Evolutionary conservation across 1,140 invertebrate species (phyloP).

Genomic region (Trachymyrmex septentrionalis): DNA sequence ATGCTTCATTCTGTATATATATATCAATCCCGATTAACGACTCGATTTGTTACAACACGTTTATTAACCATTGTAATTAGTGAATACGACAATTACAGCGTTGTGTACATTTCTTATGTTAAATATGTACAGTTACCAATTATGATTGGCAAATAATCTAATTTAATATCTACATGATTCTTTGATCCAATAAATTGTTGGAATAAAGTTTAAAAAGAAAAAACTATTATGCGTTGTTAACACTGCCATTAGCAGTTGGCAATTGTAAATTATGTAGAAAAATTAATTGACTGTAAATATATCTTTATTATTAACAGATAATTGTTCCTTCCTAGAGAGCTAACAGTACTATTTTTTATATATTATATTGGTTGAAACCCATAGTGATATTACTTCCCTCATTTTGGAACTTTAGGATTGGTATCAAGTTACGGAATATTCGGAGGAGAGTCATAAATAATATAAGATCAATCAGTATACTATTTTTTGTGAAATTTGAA

Average conservation of each 20-base stretch:
- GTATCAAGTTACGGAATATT: slow-evolving; percentile 44
- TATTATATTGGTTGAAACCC: slow-evolving; percentile 70
- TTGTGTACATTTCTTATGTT: slow-evolving; percentile 84
- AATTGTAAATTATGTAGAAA: slow-evolving; percentile 86
- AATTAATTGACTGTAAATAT: slow-evolving; percentile 85
- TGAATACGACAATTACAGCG: slow-evolving; percentile 82
- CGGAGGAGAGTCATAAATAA: slow-evolving; percentile 57
- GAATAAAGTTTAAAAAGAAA: slow-evolving; percentile 73
- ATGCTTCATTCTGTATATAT: slow-evolving; percentile 81
- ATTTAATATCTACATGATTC: slow-evolving; percentile 79
- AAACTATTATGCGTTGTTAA: slow-evolving; percentile 80
- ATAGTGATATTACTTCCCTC: slow-evolving; percentile 64
- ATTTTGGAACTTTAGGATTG: slow-evolving; percentile 54
- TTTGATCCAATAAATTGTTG: slow-evolving; percentile 73
- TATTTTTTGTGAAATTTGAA: slow-evolving; percentile 65
- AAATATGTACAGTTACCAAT: slow-evolving; percentile 86
- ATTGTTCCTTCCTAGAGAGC: slow-evolving; percentile 76
- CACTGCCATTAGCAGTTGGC: slow-evolving; percentile 84
- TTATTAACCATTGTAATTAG: slow-evolving; percentile 85
- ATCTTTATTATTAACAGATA: slow-evolving; percentile 85
- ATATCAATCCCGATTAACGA: slow-evolving; percentile 72
- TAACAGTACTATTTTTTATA: slow-evolving; percentile 74
- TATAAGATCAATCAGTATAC: slow-evolving; percentile 55
- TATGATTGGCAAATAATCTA: slow-evolving; percentile 84
- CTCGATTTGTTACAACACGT: slow-evolving; percentile 82